Evolutionary conservation across 2,888 invertebrate genomes (phyloP).

Genomic region (Tridacna gigas): DNA sequence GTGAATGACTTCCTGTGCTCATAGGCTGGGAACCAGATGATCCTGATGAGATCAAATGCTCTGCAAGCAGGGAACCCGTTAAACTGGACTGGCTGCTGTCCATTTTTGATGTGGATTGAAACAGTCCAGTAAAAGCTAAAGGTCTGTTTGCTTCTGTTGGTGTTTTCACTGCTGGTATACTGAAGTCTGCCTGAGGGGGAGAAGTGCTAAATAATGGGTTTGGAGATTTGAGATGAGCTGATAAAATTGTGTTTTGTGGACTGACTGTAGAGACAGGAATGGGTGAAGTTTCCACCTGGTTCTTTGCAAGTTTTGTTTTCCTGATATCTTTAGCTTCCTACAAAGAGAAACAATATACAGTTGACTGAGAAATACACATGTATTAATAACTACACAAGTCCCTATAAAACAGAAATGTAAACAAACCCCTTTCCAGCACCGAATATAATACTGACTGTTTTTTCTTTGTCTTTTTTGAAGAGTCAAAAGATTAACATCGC

Average conservation of each 20-base stretch:
- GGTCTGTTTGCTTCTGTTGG: slow-evolving; percentile 29
- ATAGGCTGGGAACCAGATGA: slow-evolving; percentile 25
- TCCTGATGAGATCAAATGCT: slow-evolving; percentile 33
- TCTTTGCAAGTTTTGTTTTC: slow-evolving; percentile 63
- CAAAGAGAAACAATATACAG: too few relatives aligned
- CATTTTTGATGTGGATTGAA: slow-evolving; percentile 22
- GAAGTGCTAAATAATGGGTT: slow-evolving; percentile 3
- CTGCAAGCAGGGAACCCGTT: slow-evolving; percentile 42
- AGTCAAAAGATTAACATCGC: too few relatives aligned
- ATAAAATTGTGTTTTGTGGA: slow-evolving; percentile 18
- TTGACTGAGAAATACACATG: too few relatives aligned
- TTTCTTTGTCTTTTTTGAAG: too few relatives aligned
- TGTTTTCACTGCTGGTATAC: slow-evolving; percentile 18
- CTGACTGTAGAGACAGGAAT: not conserved
- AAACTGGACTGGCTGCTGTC: not conserved
- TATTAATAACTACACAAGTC: too few relatives aligned
- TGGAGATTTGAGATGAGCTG: slow-evolving; percentile 30
- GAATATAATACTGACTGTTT: too few relatives aligned
- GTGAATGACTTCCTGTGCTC: slow-evolving; percentile 4
- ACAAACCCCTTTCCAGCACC: too few relatives aligned
- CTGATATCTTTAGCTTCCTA: slow-evolving; percentile 77
- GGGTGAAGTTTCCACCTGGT: slow-evolving; percentile 17
- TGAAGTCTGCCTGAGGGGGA: slow-evolving; percentile 27
- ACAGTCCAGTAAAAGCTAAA: slow-evolving; percentile 57
- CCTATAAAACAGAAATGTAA: too few relatives aligned